These are phyloP conservation scores for Drosophila setifemur DNA, from an alignment of 1,140 invertebrate genomes.

Conservation along the genomic window DNA sequence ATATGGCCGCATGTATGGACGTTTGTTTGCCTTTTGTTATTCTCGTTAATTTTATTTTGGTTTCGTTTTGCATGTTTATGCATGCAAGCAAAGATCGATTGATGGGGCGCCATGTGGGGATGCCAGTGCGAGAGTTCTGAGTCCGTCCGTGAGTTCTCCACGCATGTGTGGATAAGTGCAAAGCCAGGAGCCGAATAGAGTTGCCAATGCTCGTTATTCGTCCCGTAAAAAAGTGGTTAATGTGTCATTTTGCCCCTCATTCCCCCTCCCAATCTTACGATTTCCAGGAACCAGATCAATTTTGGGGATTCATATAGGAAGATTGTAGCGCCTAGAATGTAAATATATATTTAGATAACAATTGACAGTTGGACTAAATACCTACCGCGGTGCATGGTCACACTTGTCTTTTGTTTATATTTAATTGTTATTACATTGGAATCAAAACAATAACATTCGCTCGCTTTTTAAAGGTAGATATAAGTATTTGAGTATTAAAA, in stretches of 20 bases:
- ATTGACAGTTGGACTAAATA: no score
- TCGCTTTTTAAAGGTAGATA: no score
- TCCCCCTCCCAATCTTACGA: background rate
- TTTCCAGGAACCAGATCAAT: conserved; percentile 6
- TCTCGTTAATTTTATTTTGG: conserved; percentile 79
- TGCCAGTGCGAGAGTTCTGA: conserved; percentile 36
- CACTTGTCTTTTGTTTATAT: no score
- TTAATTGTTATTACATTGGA: no score
- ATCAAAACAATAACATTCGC: no score
- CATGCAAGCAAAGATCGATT: conserved; percentile 75
- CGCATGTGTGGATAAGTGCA: conserved; percentile 14
- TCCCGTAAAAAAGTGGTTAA: conserved; percentile 8
- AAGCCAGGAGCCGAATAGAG: conserved; percentile 12
- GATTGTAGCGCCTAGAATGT: no score
- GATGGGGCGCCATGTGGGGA: conserved; percentile 64
- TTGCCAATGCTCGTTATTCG: conserved; percentile 18
- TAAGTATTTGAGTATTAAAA: no score
- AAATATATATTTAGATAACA: no score
- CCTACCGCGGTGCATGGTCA: no score
- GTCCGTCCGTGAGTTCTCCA: background rate
- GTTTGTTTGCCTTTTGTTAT: conserved; percentile 71
- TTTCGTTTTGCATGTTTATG: conserved; percentile 76
- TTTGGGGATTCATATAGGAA: no score
- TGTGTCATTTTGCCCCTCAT: background rate
- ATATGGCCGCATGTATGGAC: conserved; percentile 43